A percentile compares a stretch with the other conserved stretches of the same genome.
Evolutionary conservation across 2,888 invertebrate genomes (phyloP).

Genomic region (Dione vanillae): DNA sequence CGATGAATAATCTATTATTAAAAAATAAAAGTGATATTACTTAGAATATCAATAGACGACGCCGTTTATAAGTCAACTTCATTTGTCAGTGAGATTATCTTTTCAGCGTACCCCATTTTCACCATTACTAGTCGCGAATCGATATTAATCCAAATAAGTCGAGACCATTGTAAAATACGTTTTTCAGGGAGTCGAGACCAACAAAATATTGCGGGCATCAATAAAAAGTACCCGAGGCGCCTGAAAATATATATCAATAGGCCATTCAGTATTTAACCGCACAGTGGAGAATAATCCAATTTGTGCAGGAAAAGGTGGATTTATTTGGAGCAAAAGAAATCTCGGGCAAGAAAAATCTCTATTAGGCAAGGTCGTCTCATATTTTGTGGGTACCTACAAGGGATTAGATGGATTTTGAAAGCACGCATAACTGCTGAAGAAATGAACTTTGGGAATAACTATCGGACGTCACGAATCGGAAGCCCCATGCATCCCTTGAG

Average conservation of each 20-base stretch:
- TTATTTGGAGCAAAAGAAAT: slow-evolving; percentile 47
- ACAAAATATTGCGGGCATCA: slow-evolving; percentile 48
- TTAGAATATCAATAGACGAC: slow-evolving; percentile 10
- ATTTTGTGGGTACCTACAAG: slow-evolving; percentile 49
- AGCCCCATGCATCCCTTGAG: slow-evolving; percentile 42
- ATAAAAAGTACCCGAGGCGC: slow-evolving; percentile 45
- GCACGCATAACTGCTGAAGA: slow-evolving; percentile 44
- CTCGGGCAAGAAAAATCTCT: slow-evolving; percentile 44
- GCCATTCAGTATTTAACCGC: slow-evolving; percentile 49
- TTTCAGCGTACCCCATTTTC: slow-evolving; percentile 34
- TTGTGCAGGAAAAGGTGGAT: slow-evolving; percentile 47
- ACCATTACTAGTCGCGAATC: slow-evolving; percentile 31
- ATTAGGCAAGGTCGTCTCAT: slow-evolving; percentile 46
- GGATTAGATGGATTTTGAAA: slow-evolving; percentile 49
- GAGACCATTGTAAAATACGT: slow-evolving; percentile 44
- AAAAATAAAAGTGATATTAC: background rate
- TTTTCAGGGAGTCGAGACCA: slow-evolving; percentile 42
- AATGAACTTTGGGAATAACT: slow-evolving; percentile 46
- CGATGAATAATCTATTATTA: background rate
- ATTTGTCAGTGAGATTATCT: slow-evolving; percentile 41
- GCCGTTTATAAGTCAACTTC: slow-evolving; percentile 28
- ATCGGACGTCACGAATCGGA: slow-evolving; percentile 45
- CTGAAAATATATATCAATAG: slow-evolving; percentile 44
- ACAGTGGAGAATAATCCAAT: slow-evolving; percentile 49
- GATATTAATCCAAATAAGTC: slow-evolving; percentile 32